A percentile compares a stretch with the other conserved stretches of the same genome.
phyloP scores from a whole-genome alignment of 2,888 invertebrate species.

The Hypselothyrea guttata region DNA sequence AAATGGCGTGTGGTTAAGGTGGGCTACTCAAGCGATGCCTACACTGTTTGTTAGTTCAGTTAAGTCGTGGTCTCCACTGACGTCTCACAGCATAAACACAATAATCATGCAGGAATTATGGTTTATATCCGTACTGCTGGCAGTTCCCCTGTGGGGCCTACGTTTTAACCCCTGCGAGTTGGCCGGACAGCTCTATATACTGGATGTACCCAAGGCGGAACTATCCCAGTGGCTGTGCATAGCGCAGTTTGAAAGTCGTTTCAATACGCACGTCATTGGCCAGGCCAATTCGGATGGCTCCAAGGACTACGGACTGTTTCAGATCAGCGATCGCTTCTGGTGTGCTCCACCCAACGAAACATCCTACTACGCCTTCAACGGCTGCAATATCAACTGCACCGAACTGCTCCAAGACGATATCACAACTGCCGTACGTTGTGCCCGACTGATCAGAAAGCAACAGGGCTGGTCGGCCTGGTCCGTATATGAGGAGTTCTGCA shows the following conservation, averaged over 20 bases:
- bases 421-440: conserved; percentile 74
- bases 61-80: conserved; percentile 23
- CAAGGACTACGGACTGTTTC: conserved; percentile 81
- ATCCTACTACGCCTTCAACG: conserved; percentile 68
- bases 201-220: conserved; percentile 77
- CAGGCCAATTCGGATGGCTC: conserved; percentile 83
- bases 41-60: too few relatives aligned
- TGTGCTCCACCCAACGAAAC: conserved; percentile 72
- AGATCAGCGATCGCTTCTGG: conserved; percentile 82
- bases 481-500: conserved; percentile 75
- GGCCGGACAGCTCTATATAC: conserved; percentile 77
- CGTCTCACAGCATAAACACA: neutral
- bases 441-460: conserved; percentile 70
- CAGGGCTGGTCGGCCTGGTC: conserved; percentile 81
- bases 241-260: conserved; percentile 78
- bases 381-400: conserved; percentile 78
- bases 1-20: conserved; percentile 12
- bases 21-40: too few relatives aligned
- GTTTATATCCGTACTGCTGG: conserved; percentile 14
- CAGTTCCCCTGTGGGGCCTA: conserved; percentile 24
- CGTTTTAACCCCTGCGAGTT: conserved; percentile 75
- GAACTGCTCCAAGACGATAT: conserved; percentile 80
- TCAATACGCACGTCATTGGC: conserved; percentile 83
- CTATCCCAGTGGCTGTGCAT: conserved; percentile 78
- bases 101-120: conserved; percentile 27